Evolutionary conservation across 2,888 invertebrate species (phyloP), one percentile per base, ranked within the genome.

Genomic region (Hofmannophila pseudospretella): DNA sequence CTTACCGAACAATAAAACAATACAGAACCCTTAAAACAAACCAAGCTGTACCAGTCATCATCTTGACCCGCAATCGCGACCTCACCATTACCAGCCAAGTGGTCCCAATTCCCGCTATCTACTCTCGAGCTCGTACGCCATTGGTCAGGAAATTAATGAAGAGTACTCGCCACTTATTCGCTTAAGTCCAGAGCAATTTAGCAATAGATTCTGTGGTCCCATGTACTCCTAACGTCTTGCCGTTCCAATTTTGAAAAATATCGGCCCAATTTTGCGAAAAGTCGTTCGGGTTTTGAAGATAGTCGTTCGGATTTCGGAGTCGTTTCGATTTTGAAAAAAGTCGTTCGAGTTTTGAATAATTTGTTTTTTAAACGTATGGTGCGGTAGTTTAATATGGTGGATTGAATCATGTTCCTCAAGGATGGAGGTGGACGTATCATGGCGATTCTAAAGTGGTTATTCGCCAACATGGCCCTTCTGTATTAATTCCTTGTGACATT

Each of bases 391-490:
- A 65, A 61, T 57, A 82, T 82, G 79, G 72, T 76, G 51, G 75
- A 58, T 81, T 53, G 73, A 25, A 47, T 23, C 27, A 69, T 75
- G 67, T 65, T 54, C 61, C 46, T 69, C 35, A 61, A 67, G 27
- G 73, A 73, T 49, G 65, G 62, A 20, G 74, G 62, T 43, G 76
- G 76, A 32, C 47, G 67, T 28, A 58, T 51, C 2, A 58, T 66
- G 49, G 59, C 52, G 43, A 47, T 57, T 8, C 50, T 58, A 4
- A 63, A 61, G 57, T 65, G 63, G 64, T 50, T 59, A 36, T 80
- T 85, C 84, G 85, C 85, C 85, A 85, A 80, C 62, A 85, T 68
- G 85, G 85, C 85, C 51, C 44, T 51, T 54, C 64, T 55, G 38
- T 47, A 47, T 19, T 58, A 50, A 64, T 39, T 45, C 44, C 47